Evolutionary conservation across 2,888 invertebrate genomes (phyloP).

Genomic region (Podotricha telesiphe): DNA sequence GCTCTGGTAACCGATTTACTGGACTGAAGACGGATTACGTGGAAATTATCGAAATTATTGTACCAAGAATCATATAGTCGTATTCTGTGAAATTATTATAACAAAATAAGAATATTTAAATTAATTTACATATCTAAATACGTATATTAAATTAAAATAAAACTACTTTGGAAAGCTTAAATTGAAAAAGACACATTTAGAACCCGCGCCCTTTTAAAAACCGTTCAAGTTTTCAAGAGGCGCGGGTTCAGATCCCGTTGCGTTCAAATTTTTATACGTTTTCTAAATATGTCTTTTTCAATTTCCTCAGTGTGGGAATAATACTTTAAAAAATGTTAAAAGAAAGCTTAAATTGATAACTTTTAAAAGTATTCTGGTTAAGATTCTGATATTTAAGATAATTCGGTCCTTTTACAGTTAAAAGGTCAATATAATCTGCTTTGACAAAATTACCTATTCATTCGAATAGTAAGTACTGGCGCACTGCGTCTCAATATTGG

Average conservation of each 20-base stretch:
- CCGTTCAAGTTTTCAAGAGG: too few relatives aligned
- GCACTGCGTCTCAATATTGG: constrained; percentile 32
- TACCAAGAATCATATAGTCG: constrained; percentile 7
- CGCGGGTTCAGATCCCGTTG: too few relatives aligned
- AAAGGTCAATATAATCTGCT: constrained; percentile 6
- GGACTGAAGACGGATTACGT: constrained; percentile 47
- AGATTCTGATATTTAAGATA: too few relatives aligned
- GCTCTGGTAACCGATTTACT: constrained; percentile 37
- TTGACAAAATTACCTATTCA: constrained; percentile 13
- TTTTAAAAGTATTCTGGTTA: neutral
- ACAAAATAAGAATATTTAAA: neutral
- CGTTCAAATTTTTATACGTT: too few relatives aligned
- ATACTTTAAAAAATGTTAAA: too few relatives aligned
- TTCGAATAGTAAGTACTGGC: constrained; percentile 19
- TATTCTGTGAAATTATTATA: neutral
- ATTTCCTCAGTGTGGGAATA: too few relatives aligned
- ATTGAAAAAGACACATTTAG: too few relatives aligned
- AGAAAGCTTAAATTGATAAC: neutral
- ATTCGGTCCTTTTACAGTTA: neutral
- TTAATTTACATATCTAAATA: neutral
- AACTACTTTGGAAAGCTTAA: too few relatives aligned
- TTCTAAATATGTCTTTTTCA: too few relatives aligned
- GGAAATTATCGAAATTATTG: constrained; percentile 37
- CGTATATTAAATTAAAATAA: too few relatives aligned
- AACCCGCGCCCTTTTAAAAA: too few relatives aligned